Base-by-base conservation (phyloP, 2,888 invertebrate species). In the Cephus rjabovi region DNA sequence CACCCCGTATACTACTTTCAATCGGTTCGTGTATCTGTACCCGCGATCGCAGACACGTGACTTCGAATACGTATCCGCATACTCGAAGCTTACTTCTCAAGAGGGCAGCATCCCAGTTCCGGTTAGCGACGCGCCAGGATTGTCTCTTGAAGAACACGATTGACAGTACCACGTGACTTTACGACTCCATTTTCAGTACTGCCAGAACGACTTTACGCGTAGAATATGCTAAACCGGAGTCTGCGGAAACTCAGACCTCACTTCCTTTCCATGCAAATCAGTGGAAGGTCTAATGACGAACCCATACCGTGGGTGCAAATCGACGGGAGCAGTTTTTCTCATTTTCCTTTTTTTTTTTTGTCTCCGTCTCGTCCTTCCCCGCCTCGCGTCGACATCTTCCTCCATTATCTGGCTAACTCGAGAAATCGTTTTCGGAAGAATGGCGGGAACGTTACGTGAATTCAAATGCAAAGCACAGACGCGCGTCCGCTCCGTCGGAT, bases 231-330 rank as follows among this genome's bases (percentile, higher is more conserved):
- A 86, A 89, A 86, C 77, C 83, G 81, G 56, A 77, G 84, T 83
- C 81, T 84, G 82, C 84, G 85, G 84, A 86, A 85, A 84, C 86
- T 82, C 85, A 80, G 77, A 83, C 83, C 69, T 81, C 84, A 81
- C 80, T 88, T 88, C 86, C 87, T 89, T 83, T 82, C 80, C 79
- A 89, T 89, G 88, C 88, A 89, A 89, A 89, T 88, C 78, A 79
- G 80, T 81, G 79, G 79, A 82, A 82, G 83, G 84, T 87, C 87
- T 89, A 89, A 90, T 87, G 89, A 90, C 87, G 86, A 85, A 86
- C 84, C 84, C 83, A 86, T 83, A 81, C 85, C 84, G 79, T 81
- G 83, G 83, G 85, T 83, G 86, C 83, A 86, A 87, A 87, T 87
- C 87, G 85, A 81, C 83, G 83, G 79, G 81, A 82, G 82, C 83